These are phyloP conservation scores for rabbit (Oryctolagus cuniculus) DNA, from an alignment of 2,113 vertebrate species.

Conservation along the genomic window mOryCun1.1 NC_091442.1:121085501-121086000, in stretches of 20 bases:
- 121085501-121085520: no score
- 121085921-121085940: background rate
- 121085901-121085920: background rate
- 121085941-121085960: background rate
- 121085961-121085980: background rate
- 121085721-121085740: background rate
- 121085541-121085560: no score
- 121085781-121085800: background rate
- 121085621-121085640: background rate
- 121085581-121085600: background rate
- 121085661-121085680: background rate
- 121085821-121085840: background rate
- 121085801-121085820: background rate
- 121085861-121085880: background rate
- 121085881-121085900: no score
- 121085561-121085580: background rate
- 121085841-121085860: background rate
- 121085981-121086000: background rate
- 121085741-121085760: no score
- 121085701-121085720: no score
- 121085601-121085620: background rate
- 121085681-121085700: no score
- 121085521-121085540: no score
- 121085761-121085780: fast-evolving
- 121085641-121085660: background rate